Percentiles rank a stretch among this genome's conserved stretches.
Evolutionary conservation across 1,140 invertebrate genomes (phyloP).

Genomic region (Pseudomyrmex concolor): DNA sequence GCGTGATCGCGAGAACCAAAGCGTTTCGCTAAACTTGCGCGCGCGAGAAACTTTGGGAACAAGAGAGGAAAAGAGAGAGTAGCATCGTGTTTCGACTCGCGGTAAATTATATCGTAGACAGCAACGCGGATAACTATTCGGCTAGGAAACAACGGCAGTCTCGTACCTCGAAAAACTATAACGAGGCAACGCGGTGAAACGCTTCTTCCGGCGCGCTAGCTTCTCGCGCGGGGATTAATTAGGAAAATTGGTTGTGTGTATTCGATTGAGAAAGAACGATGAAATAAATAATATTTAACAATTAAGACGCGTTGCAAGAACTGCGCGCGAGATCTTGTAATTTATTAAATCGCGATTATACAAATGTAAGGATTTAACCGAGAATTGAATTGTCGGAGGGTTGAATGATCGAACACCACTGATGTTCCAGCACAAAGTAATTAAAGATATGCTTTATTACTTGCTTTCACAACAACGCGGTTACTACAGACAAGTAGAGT

Average conservation of each 20-base stretch:
- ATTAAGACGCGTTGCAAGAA: not conserved
- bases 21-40: slow-evolving; percentile 38
- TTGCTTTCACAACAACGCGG: too few relatives aligned
- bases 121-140: slow-evolving; percentile 16
- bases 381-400: too few relatives aligned
- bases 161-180: slow-evolving; percentile 28
- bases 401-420: too few relatives aligned
- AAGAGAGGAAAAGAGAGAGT: not conserved
- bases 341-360: too few relatives aligned
- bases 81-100: slow-evolving; percentile 46
- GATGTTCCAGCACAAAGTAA: too few relatives aligned
- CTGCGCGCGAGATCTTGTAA: too few relatives aligned
- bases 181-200: not conserved
- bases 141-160: slow-evolving; percentile 19
- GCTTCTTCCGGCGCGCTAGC: not conserved
- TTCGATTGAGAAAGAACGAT: not conserved
- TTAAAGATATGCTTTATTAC: too few relatives aligned
- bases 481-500: too few relatives aligned
- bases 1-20: slow-evolving; percentile 22
- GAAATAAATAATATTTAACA: not conserved
- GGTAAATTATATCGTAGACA: slow-evolving; percentile 49
- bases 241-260: not conserved
- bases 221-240: slow-evolving; percentile 24
- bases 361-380: too few relatives aligned
- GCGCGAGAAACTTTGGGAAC: slow-evolving; percentile 1